Evolutionary conservation across 2,797 vertebrate genomes (phyloP).

Genomic region (Squalus acanthias): DNA sequence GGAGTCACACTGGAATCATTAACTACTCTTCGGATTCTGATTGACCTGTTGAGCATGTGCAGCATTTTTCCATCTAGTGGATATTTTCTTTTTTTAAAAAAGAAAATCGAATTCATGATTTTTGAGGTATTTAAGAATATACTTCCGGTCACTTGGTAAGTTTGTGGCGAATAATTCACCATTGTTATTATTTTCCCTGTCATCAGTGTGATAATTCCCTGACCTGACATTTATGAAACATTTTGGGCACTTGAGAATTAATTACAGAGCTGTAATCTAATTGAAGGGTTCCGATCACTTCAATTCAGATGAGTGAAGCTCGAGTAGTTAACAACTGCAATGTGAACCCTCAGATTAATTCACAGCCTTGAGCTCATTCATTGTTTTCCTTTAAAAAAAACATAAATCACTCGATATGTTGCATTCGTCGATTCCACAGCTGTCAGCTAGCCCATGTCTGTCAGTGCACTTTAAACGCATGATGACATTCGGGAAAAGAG

Average conservation of each 20-base stretch:
- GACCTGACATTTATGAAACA: conserved; percentile 26
- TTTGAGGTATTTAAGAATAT: not conserved
- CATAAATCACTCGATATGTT: not conserved
- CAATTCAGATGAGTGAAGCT: conserved; percentile 22
- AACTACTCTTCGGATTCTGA: not conserved
- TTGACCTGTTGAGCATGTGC: not conserved
- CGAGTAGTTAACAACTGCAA: not conserved
- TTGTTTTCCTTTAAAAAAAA: conserved; percentile 10
- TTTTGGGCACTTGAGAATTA: conserved; percentile 12
- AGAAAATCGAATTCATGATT: not conserved
- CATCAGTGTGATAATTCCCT: conserved; percentile 21
- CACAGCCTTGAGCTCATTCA: not conserved
- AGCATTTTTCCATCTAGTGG: not conserved
- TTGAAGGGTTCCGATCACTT: conserved; percentile 17
- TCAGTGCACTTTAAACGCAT: not conserved
- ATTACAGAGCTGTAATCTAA: conserved; percentile 13
- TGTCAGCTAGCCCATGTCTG: conserved; percentile 5
- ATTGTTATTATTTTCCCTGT: not conserved
- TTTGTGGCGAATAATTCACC: too few relatives aligned
- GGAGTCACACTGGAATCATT: conserved; percentile 37
- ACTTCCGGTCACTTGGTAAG: not conserved
- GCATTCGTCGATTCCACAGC: conserved; percentile 1
- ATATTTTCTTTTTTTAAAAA: not conserved
- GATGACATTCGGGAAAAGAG: not conserved
- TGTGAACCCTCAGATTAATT: conserved; percentile 27